A percentile compares a stretch with the other conserved stretches of the same genome.
Evolutionary conservation across 2,888 invertebrate genomes (phyloP).

Genomic region (Torymus texanus): DNA sequence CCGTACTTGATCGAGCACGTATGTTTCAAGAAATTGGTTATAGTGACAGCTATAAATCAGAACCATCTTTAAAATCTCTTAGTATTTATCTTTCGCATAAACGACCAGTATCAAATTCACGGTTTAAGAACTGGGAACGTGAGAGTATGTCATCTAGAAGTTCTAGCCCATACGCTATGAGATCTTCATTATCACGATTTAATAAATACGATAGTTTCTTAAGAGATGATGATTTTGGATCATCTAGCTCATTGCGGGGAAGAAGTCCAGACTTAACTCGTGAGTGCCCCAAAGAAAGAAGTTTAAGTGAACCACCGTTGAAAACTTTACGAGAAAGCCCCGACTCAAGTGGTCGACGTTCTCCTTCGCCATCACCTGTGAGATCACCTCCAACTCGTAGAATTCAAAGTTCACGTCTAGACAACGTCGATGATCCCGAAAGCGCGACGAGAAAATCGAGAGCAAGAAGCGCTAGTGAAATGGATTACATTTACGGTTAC

Average conservation of each 20-base stretch:
- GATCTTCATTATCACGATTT: conserved; percentile 70
- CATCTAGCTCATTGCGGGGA: conserved; percentile 66
- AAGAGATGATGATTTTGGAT: conserved; percentile 71
- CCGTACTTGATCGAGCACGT: conserved; percentile 83
- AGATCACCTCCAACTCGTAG: conserved; percentile 83
- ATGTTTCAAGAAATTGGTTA: conserved; percentile 80
- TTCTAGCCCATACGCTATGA: conserved; percentile 79
- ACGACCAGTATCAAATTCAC: conserved; percentile 84
- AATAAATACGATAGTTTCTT: conserved; percentile 71
- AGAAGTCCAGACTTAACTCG: conserved; percentile 71
- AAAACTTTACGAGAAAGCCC: conserved; percentile 72
- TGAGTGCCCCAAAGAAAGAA: conserved; percentile 77
- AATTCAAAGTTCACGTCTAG: conserved; percentile 77
- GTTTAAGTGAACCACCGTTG: conserved; percentile 81
- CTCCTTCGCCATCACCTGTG: conserved; percentile 79
- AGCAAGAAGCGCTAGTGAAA: conserved; percentile 82
- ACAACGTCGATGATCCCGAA: conserved; percentile 57
- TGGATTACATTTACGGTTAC: conserved; percentile 71
- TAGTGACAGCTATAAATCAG: conserved; percentile 75
- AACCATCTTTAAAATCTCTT: conserved; percentile 78
- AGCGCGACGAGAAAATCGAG: conserved; percentile 75
- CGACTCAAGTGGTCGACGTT: conserved; percentile 64
- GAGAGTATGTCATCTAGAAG: conserved; percentile 76
- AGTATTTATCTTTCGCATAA: conserved; percentile 82
- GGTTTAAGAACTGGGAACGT: conserved; percentile 82